Percentiles rank a stretch among this genome's conserved stretches.
Conservation (phyloP, 2,888 invertebrate species). For the Anthrax anthrax region DNA sequence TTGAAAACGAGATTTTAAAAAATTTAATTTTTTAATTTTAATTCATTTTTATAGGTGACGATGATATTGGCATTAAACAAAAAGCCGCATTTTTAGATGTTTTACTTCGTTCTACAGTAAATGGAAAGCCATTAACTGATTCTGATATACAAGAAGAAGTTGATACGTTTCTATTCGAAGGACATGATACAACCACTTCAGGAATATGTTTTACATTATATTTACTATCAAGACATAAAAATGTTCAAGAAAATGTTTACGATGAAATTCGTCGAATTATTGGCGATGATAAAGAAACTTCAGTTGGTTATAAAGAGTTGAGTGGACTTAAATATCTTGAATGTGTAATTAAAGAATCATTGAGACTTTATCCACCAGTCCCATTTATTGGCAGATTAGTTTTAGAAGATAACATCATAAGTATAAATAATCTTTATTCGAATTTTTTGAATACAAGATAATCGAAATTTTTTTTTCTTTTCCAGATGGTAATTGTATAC, state of each 20-base stretch:
- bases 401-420: slow-evolving; percentile 27
- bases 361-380: slow-evolving; percentile 30
- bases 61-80: slow-evolving; percentile 25
- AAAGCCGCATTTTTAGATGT: slow-evolving; percentile 54
- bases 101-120: slow-evolving; percentile 43
- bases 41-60: too few species aligned
- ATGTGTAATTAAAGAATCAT: slow-evolving; percentile 29
- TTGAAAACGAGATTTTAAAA: too few species aligned
- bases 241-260: slow-evolving; percentile 36
- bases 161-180: slow-evolving; percentile 60
- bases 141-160: slow-evolving; percentile 52
- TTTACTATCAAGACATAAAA: slow-evolving; percentile 34
- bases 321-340: slow-evolving; percentile 30
- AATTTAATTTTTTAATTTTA: too few species aligned
- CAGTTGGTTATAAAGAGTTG: slow-evolving; percentile 26
- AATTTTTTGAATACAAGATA: neutral
- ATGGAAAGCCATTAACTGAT: slow-evolving; percentile 43
- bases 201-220: slow-evolving; percentile 39
- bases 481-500: slow-evolving; percentile 28
- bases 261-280: slow-evolving; percentile 32
- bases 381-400: slow-evolving; percentile 29
- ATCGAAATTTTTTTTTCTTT: neutral
- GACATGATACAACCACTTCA: slow-evolving; percentile 39
- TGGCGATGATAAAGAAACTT: slow-evolving; percentile 18
- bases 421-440: slow-evolving; percentile 17